These are phyloP conservation scores for Lithophane ornitopus DNA, from an alignment of 2,888 invertebrate genomes.

Conservation along the genomic window DNA sequence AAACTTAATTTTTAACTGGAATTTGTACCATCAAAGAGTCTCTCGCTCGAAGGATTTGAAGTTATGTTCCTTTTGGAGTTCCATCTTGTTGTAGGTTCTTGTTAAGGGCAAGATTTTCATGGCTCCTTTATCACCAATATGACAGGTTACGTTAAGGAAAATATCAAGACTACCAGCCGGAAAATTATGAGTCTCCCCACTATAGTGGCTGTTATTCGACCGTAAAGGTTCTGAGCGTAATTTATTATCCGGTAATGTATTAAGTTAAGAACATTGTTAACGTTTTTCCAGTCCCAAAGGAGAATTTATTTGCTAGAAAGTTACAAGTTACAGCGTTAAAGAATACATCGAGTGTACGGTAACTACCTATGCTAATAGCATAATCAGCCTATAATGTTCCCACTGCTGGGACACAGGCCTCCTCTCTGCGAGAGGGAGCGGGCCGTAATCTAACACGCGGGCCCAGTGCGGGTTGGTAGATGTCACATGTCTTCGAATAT, in stretches of 20 bases:
- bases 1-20: slow-evolving; percentile 1
- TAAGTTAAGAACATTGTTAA: background rate
- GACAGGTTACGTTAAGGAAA: background rate
- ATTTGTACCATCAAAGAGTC: background rate
- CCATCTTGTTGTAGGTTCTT: background rate
- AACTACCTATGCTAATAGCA: too few relatives aligned
- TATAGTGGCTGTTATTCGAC: background rate
- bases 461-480: too few relatives aligned
- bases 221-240: background rate
- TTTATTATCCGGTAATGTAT: background rate
- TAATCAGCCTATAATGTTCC: too few relatives aligned
- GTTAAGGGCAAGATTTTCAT: background rate
- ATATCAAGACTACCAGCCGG: background rate
- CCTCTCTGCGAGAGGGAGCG: too few relatives aligned
- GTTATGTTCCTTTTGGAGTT: background rate
- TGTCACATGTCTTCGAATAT: too few relatives aligned
- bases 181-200: background rate
- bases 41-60: background rate
- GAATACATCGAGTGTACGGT: background rate
- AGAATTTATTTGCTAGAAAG: background rate
- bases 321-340: background rate
- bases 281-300: background rate
- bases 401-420: too few relatives aligned
- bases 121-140: background rate
- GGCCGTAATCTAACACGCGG: too few relatives aligned